Evolutionary conservation across 1,140 invertebrate genomes (phyloP).

Genomic region (Magallana ariakensis): DNA sequence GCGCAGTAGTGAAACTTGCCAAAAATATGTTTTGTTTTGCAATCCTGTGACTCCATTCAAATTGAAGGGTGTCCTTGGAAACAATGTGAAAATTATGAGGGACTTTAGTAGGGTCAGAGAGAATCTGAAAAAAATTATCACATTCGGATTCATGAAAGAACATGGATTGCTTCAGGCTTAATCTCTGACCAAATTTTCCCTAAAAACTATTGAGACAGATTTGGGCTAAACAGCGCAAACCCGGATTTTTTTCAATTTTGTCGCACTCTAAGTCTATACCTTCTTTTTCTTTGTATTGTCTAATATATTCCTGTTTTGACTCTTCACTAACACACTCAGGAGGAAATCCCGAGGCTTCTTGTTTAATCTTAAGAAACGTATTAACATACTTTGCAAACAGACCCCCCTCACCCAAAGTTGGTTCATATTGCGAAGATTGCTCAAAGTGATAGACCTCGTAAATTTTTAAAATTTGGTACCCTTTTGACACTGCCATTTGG

Average conservation of each 20-base stretch:
- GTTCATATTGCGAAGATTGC: conserved; percentile 68
- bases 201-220: conserved; percentile 67
- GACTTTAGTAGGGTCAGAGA: conserved; percentile 61
- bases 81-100: conserved; percentile 55
- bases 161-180: conserved; percentile 54
- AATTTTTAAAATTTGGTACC: conserved; percentile 65
- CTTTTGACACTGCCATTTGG: conserved; percentile 71
- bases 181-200: conserved; percentile 66
- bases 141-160: conserved; percentile 57
- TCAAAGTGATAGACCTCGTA: conserved; percentile 70
- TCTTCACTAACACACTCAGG: conserved; percentile 54
- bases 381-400: conserved; percentile 65
- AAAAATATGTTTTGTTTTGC: conserved; percentile 76
- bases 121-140: conserved; percentile 66
- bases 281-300: conserved; percentile 72
- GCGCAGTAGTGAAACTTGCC: conserved; percentile 76
- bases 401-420: conserved; percentile 33
- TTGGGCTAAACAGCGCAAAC: conserved; percentile 66
- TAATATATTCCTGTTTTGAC: conserved; percentile 68
- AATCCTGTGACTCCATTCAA: conserved; percentile 45
- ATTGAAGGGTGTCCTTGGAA: conserved; percentile 50
- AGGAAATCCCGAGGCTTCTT: conserved; percentile 64
- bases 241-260: conserved; percentile 77
- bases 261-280: conserved; percentile 74
- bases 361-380: conserved; percentile 67